Evolutionary conservation across 2,797 vertebrate genomes (phyloP).

Genomic region (Sphaeramia orbicularis): DNA sequence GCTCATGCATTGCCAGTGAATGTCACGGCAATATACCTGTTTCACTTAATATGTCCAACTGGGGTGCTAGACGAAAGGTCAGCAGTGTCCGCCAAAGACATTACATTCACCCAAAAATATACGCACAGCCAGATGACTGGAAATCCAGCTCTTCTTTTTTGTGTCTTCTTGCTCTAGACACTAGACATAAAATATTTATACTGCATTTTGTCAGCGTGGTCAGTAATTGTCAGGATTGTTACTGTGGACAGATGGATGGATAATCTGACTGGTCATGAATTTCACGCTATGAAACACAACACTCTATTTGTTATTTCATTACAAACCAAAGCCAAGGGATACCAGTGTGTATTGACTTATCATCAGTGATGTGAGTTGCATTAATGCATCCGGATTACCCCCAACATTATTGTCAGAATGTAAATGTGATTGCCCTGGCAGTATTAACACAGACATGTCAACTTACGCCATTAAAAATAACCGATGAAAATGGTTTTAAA

Average conservation of each 20-base stretch:
- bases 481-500: constrained; percentile 22
- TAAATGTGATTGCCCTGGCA: not conserved
- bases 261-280: not conserved
- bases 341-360: not conserved
- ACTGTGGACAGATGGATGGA: constrained; percentile 6
- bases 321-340: too few relatives aligned
- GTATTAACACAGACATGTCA: constrained; percentile 15
- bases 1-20: not conserved
- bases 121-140: not conserved
- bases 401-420: constrained; percentile 6
- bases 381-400: not conserved
- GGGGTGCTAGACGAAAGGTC: not conserved
- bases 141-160: not conserved
- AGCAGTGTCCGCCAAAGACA: not conserved
- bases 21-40: constrained; percentile 3
- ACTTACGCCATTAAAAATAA: constrained; percentile 28
- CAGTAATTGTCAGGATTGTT: constrained; percentile 1
- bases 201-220: constrained; percentile 6
- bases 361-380: constrained; percentile 12
- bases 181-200: not conserved
- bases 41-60: not conserved
- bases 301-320: too few relatives aligned
- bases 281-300: not conserved
- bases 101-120: not conserved
- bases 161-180: not conserved